Base-by-base conservation (phyloP, 2,888 invertebrate species). In the Villa cingulata region DNA sequence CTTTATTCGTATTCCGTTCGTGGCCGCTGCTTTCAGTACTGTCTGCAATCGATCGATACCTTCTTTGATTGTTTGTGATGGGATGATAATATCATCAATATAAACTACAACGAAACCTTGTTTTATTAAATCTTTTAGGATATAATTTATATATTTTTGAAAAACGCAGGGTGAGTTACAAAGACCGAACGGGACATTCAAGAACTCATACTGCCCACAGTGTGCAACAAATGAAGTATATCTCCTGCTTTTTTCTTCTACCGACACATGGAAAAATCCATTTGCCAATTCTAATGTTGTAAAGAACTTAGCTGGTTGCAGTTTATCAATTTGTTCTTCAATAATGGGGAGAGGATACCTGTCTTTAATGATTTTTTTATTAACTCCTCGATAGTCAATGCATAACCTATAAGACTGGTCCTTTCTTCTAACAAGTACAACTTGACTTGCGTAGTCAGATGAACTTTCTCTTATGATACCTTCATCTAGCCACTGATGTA, bases 251-350 rank as follows among this genome's bases (percentile, higher is more conserved):
- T 48, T 44, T 16, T 58, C 58, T 5, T 62, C 48, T 3, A n/a
- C n/a, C n/a, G 45, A 45, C n/a, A 62, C 61, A 50, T 64, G 62
- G 32, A 62, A 62, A 48, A 61, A 62, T 37, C 58, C 58, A 52
- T 61, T 60, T 48, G 54, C 56, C 7, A 62, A 37, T 45, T 62
- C 59, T 4, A 63, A 45, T 3, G 58, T 58, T 36, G 53, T 57
- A 48, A 59, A 62, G 16, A 56, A 39, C 45, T 42, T 52, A 9
- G 56, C 55, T 12, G 41, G 53, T 41, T 57, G 50, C 27, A 61
- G 41, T 23, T 47, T 48, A 29, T 64, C 61, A 18, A 27, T 27
- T 27, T 27, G 27, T 27, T 27, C 27, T n/a, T n/a, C n/a, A n/a
- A n/a, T n/a, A n/a, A n/a, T n/a, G n/a, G n/a, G n/a, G n/a, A n/a